Base-by-base conservation (phyloP, 92 coral and sea anemone species). In the Isaurus tuberculatus region DNA sequence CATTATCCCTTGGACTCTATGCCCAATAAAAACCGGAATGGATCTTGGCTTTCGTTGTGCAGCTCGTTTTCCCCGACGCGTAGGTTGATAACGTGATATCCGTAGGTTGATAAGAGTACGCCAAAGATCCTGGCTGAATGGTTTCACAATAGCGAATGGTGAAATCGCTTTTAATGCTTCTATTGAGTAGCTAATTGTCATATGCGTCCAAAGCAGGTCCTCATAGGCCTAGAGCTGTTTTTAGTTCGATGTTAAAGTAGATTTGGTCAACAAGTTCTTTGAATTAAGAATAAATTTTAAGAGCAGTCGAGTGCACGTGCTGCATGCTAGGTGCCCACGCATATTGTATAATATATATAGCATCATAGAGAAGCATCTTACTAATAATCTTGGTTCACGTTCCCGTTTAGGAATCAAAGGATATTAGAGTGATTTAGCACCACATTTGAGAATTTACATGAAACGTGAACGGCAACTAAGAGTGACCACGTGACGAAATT, bases 131-230 rank as follows among this genome's bases (percentile, higher is more conserved):
- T 8, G 53, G 53, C 16, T 46, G 53, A 46, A 19, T 8, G 0
- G 19, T 8, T 11, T 46, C 53, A 53, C 16, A 65, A 65, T 3
- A 26, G 31, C 3, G 15, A 65, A 65, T 65, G 36, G 70, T 26
- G 36, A 65, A 65, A 65, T 37, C 42, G 5, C 73, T 30, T 68
- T 68, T 68, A 68, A 68, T 16, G 40, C 48, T 57, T 19, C 64
- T 19, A 6, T 57, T 57, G 63, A 17, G 63, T 55, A 57, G 4
- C 25, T 57, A 19, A 57, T 57, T 57, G 64, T 27, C 64, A 14
- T 57, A 13, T 19, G 1, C 64, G 0, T 22, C 27, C 64, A 57
- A 57, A 19, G 27, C 64, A 19, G 13, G 64, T 57, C 27, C 27
- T 57, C 64, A 28, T 15, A 31, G 43, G 8, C 27, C 48, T 31